Percentiles rank a stretch among this genome's conserved stretches.
Evolutionary conservation across 2,113 vertebrate genomes (phyloP).

Genomic region (Oreochromis tanganicae): DNA sequence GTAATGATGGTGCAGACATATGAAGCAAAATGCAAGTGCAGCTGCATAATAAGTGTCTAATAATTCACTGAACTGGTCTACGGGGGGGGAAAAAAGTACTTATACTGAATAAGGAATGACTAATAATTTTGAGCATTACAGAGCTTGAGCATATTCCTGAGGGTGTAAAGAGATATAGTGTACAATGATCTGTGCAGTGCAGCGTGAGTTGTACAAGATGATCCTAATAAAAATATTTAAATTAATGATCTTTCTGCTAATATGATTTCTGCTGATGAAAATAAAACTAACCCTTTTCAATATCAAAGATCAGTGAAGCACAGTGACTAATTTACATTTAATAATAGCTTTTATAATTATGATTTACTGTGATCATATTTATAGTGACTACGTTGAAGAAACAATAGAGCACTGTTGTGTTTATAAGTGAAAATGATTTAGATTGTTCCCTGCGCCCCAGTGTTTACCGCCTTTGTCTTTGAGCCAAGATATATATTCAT

Average conservation of each 20-base stretch:
- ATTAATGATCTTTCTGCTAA: background rate
- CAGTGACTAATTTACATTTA: background rate
- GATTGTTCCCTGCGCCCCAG: background rate
- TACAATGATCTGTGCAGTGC: background rate
- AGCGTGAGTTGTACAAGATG: background rate
- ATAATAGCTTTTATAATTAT: background rate
- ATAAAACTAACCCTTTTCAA: background rate
- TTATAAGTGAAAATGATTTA: background rate
- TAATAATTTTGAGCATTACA: background rate
- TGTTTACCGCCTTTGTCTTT: background rate
- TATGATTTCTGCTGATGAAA: background rate
- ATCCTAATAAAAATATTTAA: background rate
- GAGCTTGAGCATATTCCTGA: background rate
- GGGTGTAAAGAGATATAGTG: background rate
- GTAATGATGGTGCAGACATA: background rate
- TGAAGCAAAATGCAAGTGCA: background rate
- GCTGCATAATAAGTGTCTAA: conserved; percentile 11
- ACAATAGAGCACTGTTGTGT: background rate
- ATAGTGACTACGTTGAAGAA: background rate
- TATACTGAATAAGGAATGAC: background rate
- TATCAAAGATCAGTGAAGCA: background rate
- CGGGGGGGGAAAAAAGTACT: fast-evolving
- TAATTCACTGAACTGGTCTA: conserved; percentile 14
- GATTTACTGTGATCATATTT: background rate
- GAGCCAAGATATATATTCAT: background rate